phyloP scores from a whole-genome alignment of 2,797 vertebrate species.

The Hemitrygon akajei region DNA sequence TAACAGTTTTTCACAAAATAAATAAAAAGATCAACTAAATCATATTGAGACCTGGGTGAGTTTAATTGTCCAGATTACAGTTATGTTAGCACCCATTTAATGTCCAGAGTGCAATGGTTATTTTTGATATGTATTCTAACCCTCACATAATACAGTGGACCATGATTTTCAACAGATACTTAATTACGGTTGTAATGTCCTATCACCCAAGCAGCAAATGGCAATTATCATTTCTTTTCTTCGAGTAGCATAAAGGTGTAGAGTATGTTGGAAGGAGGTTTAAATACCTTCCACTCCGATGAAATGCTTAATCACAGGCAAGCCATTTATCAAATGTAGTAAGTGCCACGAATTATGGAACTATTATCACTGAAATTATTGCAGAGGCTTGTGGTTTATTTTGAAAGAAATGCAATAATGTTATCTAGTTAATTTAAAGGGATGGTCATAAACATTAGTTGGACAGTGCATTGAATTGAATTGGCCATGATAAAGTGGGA shows the following conservation, averaged over 20 bases:
- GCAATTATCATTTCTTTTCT: neutral
- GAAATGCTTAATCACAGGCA: constrained; percentile 13
- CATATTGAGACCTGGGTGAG: neutral
- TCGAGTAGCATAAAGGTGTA: neutral
- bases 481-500: neutral
- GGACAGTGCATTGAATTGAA: neutral
- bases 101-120: neutral
- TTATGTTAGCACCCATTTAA: neutral
- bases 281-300: neutral
- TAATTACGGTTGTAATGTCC: neutral
- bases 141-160: neutral
- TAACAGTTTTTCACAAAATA: neutral
- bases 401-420: neutral
- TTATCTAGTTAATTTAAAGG: neutral
- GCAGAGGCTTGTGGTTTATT: neutral
- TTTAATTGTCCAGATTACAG: neutral
- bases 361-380: neutral
- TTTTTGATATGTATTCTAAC: neutral
- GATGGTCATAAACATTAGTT: neutral
- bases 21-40: neutral
- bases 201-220: constrained; percentile 29
- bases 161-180: neutral
- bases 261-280: neutral
- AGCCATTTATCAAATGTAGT: neutral
- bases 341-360: neutral